Evolutionary conservation across 1,140 invertebrate species (phyloP), one percentile per base, ranked within the genome.

Genomic region (Pseudomyrmex pallidus): DNA sequence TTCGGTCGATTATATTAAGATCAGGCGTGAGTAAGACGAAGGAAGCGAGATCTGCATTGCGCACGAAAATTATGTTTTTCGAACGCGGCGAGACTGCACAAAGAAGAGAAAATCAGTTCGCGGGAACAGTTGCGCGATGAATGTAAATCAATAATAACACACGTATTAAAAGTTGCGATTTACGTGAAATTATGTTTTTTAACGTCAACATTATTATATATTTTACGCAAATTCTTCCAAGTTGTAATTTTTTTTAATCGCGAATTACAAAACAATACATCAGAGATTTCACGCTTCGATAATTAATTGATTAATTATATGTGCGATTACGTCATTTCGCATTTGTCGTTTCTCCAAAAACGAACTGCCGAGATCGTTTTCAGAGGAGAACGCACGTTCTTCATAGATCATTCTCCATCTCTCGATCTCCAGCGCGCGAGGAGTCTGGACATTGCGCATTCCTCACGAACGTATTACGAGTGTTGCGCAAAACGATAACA

Each of bases 391-490:
- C 50, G 73, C 1, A 35, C 35, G 68, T 54, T 35, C 56, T 63
- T n/a, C 54, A 83, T 84, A 78, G 86, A 74, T 84, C 85, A 87
- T 84, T 72, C 74, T 80, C 54, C 67, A 87, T 87, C 86, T 73
- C 59, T 10, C 12, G 72, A 82, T 82, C 56, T 83, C n/a, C n/a
- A n/a, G 25, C 63, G 35, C 63, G 72, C 74, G 85, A 72, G 77
- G 57, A 70, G 74, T 44, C 59, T 66, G 54, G 77, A 77, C 74
- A 67, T 61, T n/a, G 78, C 20, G 54, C 85, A 84, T 84, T 84
- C 85, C 54, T 54, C 12, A 80, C 52, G 59, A 73, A 85, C 78
- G 87, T 89, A 90, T 89, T 90, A 90, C 85, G 83, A 89, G 85
- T 87, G 83, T 73, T 82, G 78, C 52, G 35, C 35, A 35, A n/a